A percentile compares a stretch with the other conserved stretches of the same genome.
phyloP scores from a whole-genome alignment of 2,797 vertebrate species.

The Falco naumanni region DNA sequence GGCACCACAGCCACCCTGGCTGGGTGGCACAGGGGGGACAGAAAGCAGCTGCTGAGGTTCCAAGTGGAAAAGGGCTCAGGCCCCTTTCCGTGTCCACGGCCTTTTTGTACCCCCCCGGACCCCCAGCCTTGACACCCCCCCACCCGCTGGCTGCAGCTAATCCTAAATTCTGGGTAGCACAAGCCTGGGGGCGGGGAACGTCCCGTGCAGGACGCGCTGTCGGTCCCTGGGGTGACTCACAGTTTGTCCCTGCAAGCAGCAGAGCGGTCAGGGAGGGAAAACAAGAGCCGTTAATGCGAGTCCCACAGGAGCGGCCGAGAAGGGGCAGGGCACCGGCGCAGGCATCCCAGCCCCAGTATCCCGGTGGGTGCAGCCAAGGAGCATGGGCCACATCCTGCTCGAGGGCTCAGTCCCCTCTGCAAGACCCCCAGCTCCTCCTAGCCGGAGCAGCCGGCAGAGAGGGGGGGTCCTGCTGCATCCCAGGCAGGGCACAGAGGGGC shows the following conservation, averaged over 20 bases:
- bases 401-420: background rate
- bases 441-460: rapidly evolving
- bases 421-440: background rate
- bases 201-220: slow-evolving; percentile 12
- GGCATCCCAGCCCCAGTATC: background rate
- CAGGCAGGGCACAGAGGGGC: background rate
- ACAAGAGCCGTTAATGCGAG: slow-evolving; percentile 68
- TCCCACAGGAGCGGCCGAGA: background rate
- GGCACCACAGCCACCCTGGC: background rate
- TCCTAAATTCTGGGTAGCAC: slow-evolving; percentile 12
- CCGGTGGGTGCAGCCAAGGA: background rate
- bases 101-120: background rate
- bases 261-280: slow-evolving; percentile 66
- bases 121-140: no score
- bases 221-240: slow-evolving; percentile 66
- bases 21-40: background rate
- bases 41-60: background rate
- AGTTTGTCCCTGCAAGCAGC: slow-evolving; percentile 76
- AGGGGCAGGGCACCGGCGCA: background rate
- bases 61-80: background rate
- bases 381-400: background rate
- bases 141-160: background rate
- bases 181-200: background rate
- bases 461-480: background rate
- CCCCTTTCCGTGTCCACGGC: background rate